phyloP scores from a whole-genome alignment of 2,888 invertebrate genomes.

The Dynastes hyllus region DNA sequence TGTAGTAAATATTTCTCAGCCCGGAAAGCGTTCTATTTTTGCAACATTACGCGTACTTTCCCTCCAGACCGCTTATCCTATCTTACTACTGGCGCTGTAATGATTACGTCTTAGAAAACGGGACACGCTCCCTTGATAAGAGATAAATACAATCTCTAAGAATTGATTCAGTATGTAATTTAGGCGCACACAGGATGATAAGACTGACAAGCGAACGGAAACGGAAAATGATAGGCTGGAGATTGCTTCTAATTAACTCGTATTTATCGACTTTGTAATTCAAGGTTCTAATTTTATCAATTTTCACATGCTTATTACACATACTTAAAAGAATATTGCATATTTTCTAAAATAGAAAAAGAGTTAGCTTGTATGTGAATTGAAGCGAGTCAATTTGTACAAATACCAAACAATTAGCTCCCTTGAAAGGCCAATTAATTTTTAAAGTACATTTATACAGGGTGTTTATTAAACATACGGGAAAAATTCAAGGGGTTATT shows the following conservation, averaged over 20 bases:
- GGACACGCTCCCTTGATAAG: conserved; percentile 50
- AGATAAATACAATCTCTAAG: conserved; percentile 57
- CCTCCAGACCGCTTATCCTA: conserved; percentile 36
- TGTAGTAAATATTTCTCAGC: background rate
- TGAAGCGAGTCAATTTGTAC: no score
- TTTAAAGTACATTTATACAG: no score
- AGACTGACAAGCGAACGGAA: conserved; percentile 62
- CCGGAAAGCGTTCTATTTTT: background rate
- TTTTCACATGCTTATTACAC: conserved; percentile 35
- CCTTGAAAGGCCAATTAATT: no score
- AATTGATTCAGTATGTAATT: conserved; percentile 54
- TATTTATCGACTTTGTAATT: conserved; percentile 44
- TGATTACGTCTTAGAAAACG: conserved; percentile 43
- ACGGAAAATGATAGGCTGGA: conserved; percentile 60
- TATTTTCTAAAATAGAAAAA: background rate
- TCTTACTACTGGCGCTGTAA: conserved; percentile 13
- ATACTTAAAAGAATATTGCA: conserved; percentile 19
- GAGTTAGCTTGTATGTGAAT: no score
- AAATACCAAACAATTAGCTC: no score
- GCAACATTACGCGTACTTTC: conserved; percentile 22
- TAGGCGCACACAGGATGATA: conserved; percentile 50
- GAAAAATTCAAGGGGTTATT: no score
- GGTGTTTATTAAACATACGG: no score
- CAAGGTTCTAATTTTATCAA: conserved; percentile 40
- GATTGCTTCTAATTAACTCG: conserved; percentile 49